phyloP scores from a whole-genome alignment of 2,797 vertebrate species.

The Alosa sapidissima region DNA sequence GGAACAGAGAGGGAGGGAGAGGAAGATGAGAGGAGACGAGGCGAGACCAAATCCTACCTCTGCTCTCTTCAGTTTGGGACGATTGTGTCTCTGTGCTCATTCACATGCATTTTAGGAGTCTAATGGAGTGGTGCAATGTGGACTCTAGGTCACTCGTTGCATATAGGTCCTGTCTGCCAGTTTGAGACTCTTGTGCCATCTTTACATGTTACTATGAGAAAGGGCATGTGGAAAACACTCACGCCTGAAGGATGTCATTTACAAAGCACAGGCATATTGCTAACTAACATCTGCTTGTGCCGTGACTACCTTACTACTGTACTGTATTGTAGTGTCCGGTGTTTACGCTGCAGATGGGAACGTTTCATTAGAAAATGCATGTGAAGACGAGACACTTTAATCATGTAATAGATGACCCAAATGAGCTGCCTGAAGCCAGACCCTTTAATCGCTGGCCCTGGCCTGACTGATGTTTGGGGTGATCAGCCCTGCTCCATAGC shows the following conservation, averaged over 20 bases:
- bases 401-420: slow-evolving; percentile 6
- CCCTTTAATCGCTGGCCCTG: neutral
- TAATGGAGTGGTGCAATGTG: neutral
- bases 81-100: neutral
- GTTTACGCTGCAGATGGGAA: no score
- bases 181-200: neutral
- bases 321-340: no score
- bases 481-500: neutral
- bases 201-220: neutral
- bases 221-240: no score
- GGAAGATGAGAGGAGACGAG: slow-evolving; percentile 27
- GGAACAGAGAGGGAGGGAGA: neutral
- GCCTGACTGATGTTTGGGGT: neutral
- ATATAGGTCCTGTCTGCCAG: neutral
- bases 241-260: no score
- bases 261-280: neutral
- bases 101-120: neutral
- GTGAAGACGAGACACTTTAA: neutral
- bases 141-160: neutral
- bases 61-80: slow-evolving; percentile 26
- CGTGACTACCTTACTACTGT: no score
- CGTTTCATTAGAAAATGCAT: neutral
- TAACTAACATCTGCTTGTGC: neutral
- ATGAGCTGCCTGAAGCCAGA: slow-evolving; percentile 9
- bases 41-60: neutral